Evolutionary conservation across 2,888 invertebrate genomes (phyloP).

Genomic region (Azorinus chamasolen): DNA sequence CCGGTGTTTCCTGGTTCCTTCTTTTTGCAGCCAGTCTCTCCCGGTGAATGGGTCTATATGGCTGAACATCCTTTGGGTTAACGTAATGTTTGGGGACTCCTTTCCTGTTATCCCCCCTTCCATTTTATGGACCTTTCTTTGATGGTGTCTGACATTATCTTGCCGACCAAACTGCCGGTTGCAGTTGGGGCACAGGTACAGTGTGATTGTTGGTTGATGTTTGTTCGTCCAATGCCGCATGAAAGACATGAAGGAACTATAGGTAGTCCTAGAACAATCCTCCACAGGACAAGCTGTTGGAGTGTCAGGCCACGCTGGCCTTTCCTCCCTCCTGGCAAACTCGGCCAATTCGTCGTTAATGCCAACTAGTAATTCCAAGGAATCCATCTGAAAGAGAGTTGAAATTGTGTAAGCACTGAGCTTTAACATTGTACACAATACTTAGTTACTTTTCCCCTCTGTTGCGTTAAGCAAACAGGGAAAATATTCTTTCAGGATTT

Average conservation of each 20-base stretch:
- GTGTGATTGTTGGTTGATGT: not conserved
- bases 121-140: too few relatives aligned
- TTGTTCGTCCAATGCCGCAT: conserved; percentile 5
- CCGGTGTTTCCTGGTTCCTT: too few relatives aligned
- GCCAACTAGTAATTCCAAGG: conserved; percentile 2
- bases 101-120: too few relatives aligned
- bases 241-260: not conserved
- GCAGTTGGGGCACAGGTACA: not conserved
- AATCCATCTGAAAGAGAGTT: conserved; percentile 6
- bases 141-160: not conserved
- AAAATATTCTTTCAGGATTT: too few relatives aligned
- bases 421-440: too few relatives aligned
- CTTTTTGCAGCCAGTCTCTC: too few relatives aligned
- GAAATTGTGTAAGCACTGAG: too few relatives aligned
- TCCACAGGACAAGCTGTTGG: conserved; percentile 3
- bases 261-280: not conserved
- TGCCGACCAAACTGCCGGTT: not conserved
- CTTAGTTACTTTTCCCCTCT: too few relatives aligned
- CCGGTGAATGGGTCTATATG: too few relatives aligned
- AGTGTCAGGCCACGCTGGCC: conserved; percentile 12
- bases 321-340: not conserved
- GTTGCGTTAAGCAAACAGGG: too few relatives aligned
- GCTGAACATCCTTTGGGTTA: too few relatives aligned
- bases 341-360: not conserved
- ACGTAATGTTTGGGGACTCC: too few relatives aligned